Base-by-base conservation (phyloP, 2,113 vertebrate species). In the Echinops telfairi region DNA sequence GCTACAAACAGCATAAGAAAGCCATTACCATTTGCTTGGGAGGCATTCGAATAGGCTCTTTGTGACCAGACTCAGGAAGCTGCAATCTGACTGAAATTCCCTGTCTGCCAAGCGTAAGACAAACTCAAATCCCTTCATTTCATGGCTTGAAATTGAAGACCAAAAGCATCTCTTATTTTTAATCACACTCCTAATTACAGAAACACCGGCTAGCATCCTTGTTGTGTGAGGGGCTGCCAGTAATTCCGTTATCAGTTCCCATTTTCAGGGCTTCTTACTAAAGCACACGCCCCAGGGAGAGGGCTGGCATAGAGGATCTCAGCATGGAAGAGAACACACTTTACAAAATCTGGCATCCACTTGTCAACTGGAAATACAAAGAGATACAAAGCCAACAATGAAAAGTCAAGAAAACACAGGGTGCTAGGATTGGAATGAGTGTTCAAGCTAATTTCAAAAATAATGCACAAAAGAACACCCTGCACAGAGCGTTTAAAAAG, bases 121-220 rank as follows among this genome's bases (percentile, higher is more conserved):
- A 89, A 96, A 95, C 19, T 88, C 71, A 96, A 85, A 81, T 78
- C 62, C 95, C 73, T 96, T 82, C 25, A 89, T 95, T 97, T 96
- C 53, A 93, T 85, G 79, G 75, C 71, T 94, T 92, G 90, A 96
- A 96, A 97, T 70, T 36, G 53, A 94, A 96, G 75, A 96, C 92
- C 90, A 80, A 96, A 97, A 95, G 71, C 89, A 84, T 91, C 62
- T 93, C 90, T 91, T 88, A 89, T 95, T 83, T 64, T 64, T 93
- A 95, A 96, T 95, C 89, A 75, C 47, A 92, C 23, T 84, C 93
- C 31, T 97, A 97, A 97, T 96, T 93, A 96, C 64, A 96, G 31
- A 93, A 87, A 95, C 60, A 29, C 23, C 92, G 53, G 38, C 76
- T 90, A 75, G 47, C 57, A 91, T 62, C 73, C 88, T 38, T 85